phyloP scores from a whole-genome alignment of 2,113 vertebrate species.

The Psittacara wagleri region DNA sequence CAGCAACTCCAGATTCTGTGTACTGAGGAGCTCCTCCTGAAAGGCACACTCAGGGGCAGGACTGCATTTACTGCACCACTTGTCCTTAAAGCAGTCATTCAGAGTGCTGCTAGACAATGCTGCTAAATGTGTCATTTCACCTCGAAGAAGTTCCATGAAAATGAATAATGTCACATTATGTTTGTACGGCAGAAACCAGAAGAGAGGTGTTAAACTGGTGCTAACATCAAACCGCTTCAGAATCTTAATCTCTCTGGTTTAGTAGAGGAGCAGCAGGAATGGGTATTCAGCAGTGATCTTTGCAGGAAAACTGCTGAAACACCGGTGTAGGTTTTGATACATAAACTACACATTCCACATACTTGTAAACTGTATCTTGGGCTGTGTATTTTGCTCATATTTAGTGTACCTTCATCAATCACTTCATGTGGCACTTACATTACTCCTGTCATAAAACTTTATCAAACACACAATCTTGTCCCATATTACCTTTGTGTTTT shows the following conservation, averaged over 20 bases:
- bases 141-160: not conserved
- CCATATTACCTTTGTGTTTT: not conserved
- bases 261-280: not conserved
- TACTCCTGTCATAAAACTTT: not conserved
- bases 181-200: not conserved
- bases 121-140: not conserved
- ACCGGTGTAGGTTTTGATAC: not conserved
- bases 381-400: not conserved
- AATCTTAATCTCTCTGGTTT: not conserved
- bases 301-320: not conserved
- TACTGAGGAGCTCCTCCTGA: not conserved
- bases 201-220: not conserved
- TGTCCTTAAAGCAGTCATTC: not conserved
- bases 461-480: not conserved
- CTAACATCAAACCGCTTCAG: not conserved
- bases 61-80: not conserved
- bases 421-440: not conserved
- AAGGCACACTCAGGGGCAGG: not conserved
- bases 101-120: not conserved
- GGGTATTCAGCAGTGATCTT: not conserved
- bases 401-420: not conserved
- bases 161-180: not conserved
- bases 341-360: not conserved
- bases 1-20: not conserved
- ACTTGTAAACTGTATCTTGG: not conserved